Evolutionary conservation across 2,888 invertebrate species (phyloP).

Genomic region (Rotaria macrura): DNA sequence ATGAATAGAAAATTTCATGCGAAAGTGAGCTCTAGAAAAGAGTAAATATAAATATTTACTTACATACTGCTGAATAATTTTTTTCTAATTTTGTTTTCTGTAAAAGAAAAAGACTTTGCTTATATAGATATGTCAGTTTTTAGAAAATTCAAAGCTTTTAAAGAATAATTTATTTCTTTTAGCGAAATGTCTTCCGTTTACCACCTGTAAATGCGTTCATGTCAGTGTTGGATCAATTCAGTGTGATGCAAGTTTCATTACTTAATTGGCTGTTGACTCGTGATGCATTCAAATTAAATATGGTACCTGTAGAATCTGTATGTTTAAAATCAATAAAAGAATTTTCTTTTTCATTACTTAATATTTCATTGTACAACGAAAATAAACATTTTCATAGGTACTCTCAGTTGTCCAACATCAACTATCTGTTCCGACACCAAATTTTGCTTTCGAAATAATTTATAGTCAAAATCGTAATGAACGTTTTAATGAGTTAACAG

Average conservation of each 20-base stretch:
- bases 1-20: too few relatives aligned
- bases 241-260: neutral
- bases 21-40: too few relatives aligned
- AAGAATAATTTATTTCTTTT: too few relatives aligned
- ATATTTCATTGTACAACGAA: neutral
- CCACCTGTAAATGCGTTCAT: neutral
- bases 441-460: constrained; percentile 41
- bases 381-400: neutral
- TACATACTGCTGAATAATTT: too few relatives aligned
- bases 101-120: too few relatives aligned
- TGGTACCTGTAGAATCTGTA: neutral
- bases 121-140: too few relatives aligned
- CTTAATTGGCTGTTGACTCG: neutral
- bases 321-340: neutral
- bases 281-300: constrained; percentile 10
- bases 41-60: too few relatives aligned
- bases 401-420: constrained; percentile 10
- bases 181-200: neutral
- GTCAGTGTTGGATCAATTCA: neutral
- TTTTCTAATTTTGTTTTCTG: too few relatives aligned
- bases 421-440: constrained; percentile 36
- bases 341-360: too few relatives aligned
- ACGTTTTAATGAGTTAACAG: constrained; percentile 38
- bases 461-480: constrained; percentile 37
- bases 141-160: too few relatives aligned